A percentile compares a stretch with the other conserved stretches of the same genome.
These are phyloP conservation scores for Tridacna gigas DNA, from an alignment of 2,888 invertebrate species.

Conservation along the genomic window DNA sequence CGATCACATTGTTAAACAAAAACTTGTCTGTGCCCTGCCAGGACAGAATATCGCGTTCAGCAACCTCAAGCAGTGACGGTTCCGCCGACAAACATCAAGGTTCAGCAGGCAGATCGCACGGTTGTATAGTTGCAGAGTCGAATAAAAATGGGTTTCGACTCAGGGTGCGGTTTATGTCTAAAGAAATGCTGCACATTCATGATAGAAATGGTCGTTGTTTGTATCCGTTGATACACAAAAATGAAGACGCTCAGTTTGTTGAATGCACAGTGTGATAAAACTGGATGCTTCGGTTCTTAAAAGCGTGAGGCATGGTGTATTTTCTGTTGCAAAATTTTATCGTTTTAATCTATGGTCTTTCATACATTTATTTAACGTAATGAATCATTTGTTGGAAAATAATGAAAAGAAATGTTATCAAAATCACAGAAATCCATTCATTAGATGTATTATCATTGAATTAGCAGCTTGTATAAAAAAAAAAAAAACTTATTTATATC, in stretches of 20 bases:
- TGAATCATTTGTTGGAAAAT: too few relatives aligned
- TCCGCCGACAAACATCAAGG: conserved; percentile 47
- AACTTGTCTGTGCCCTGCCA: conserved; percentile 26
- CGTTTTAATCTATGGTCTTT: too few relatives aligned
- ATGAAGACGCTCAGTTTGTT: conserved; percentile 11
- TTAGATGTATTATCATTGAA: too few relatives aligned
- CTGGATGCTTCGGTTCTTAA: not conserved
- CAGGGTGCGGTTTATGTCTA: conserved; percentile 76
- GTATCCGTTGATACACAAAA: conserved; percentile 30
- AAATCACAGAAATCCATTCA: too few relatives aligned
- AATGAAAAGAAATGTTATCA: too few relatives aligned
- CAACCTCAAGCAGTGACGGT: conserved; percentile 68
- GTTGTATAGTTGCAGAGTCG: conserved; percentile 74
- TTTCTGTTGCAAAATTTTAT: too few relatives aligned
- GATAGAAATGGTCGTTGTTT: conserved; percentile 57
- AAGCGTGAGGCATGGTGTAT: not conserved
- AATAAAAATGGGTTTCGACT: conserved; percentile 78
- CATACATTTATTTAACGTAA: too few relatives aligned
- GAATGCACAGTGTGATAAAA: conserved; percentile 24
- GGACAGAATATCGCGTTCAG: conserved; percentile 35
- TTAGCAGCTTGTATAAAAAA: too few relatives aligned
- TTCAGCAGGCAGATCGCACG: conserved; percentile 47
- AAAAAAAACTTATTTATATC: too few relatives aligned
- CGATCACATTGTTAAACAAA: conserved; percentile 19
- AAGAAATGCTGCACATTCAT: conserved; percentile 65